A percentile compares a stretch with the other conserved stretches of the same genome.
Evolutionary conservation across 2,113 vertebrate species (phyloP).

Genomic region (Xiphias gladius): DNA sequence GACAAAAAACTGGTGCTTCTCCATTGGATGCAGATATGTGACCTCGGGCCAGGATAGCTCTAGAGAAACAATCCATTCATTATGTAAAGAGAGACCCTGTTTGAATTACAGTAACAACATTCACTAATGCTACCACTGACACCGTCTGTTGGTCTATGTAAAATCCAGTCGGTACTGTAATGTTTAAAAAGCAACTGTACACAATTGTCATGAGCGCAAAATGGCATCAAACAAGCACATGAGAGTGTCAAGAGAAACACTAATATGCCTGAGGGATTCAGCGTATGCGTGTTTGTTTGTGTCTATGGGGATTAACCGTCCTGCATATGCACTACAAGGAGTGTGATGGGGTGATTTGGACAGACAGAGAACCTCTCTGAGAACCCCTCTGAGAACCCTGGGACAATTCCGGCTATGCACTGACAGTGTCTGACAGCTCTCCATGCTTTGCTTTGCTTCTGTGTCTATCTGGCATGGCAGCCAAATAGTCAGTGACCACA

Average conservation of each 20-base stretch:
- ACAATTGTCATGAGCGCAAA: background rate
- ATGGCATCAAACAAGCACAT: background rate
- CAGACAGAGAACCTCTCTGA: slow-evolving; percentile 32
- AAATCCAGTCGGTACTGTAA: background rate
- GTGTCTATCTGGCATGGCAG: slow-evolving; percentile 46
- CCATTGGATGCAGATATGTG: background rate
- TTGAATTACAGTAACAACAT: background rate
- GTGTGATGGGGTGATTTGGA: slow-evolving; percentile 45
- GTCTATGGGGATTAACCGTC: background rate
- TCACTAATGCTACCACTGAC: background rate
- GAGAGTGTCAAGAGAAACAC: background rate
- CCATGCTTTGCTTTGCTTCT: slow-evolving; percentile 48
- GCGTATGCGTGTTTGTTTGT: background rate
- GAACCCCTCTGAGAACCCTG: slow-evolving; percentile 31
- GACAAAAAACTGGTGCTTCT: background rate
- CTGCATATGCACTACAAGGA: slow-evolving; percentile 31
- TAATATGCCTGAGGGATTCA: slow-evolving; percentile 12
- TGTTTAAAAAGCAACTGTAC: slow-evolving; percentile 1
- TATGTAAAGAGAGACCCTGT: background rate
- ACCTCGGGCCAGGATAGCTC: background rate
- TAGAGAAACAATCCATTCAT: background rate
- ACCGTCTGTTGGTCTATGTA: background rate
- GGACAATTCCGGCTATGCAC: slow-evolving; percentile 49
- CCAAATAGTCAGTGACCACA: slow-evolving; percentile 68
- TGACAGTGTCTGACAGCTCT: slow-evolving; percentile 66